phyloP scores from a whole-genome alignment of 2,113 vertebrate genomes.

The Anarhynchus alexandrinus region DNA sequence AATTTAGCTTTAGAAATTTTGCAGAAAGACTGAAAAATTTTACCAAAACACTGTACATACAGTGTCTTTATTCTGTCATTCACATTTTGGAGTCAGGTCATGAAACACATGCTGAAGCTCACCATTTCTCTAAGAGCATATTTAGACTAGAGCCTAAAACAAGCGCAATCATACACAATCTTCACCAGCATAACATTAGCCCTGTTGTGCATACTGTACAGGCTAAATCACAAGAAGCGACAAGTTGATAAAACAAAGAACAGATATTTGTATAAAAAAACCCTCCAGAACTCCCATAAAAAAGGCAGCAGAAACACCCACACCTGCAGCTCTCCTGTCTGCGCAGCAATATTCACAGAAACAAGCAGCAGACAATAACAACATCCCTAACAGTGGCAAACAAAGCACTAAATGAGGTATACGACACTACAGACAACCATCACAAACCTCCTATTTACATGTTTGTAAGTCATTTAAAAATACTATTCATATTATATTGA shows the following conservation, averaged over 20 bases:
- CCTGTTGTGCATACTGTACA: neutral
- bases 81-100: neutral
- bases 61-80: neutral
- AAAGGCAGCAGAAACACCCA: neutral
- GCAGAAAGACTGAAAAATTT: neutral
- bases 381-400: neutral
- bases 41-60: neutral
- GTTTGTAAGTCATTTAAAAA: neutral
- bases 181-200: neutral
- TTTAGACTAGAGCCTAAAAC: neutral
- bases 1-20: neutral
- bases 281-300: neutral
- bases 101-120: neutral
- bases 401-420: neutral
- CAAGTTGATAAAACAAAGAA: neutral
- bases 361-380: neutral
- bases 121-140: neutral
- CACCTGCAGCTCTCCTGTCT: neutral
- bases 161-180: neutral
- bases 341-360: neutral
- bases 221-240: neutral
- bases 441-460: neutral
- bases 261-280: neutral
- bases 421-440: neutral
- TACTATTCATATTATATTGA: neutral